Percentiles rank a stretch among this genome's conserved stretches.
phyloP scores from a whole-genome alignment of 2,113 vertebrate species.

The Nerophis lumbriciformis region DNA sequence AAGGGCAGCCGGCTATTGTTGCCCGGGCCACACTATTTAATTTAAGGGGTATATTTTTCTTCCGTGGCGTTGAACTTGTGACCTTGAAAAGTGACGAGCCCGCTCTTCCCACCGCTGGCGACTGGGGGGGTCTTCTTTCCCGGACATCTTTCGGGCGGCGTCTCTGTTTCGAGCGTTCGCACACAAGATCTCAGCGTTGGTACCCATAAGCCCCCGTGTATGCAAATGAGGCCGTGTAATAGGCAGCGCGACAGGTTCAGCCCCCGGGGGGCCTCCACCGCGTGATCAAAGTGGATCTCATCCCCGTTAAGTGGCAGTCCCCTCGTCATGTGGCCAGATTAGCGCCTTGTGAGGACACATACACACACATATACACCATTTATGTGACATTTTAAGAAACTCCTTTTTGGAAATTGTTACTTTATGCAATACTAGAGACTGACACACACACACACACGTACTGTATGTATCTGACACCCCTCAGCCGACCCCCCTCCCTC shows the following conservation, averaged over 20 bases:
- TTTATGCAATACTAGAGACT: slow-evolving; percentile 58
- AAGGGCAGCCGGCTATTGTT: slow-evolving; percentile 27
- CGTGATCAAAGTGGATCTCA: slow-evolving; percentile 76
- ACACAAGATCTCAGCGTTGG: slow-evolving; percentile 49
- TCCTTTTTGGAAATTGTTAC: slow-evolving; percentile 58
- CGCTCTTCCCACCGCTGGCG: slow-evolving; percentile 35
- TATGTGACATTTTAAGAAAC: slow-evolving; percentile 64
- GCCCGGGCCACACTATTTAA: slow-evolving; percentile 21
- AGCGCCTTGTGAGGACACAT: slow-evolving; percentile 46
- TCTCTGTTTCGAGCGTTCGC: slow-evolving; percentile 54
- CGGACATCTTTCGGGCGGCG: slow-evolving; percentile 48
- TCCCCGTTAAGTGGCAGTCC: slow-evolving; percentile 73
- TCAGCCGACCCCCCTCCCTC: slow-evolving; percentile 11
- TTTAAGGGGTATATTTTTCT: slow-evolving; percentile 12
- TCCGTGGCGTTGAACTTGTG: slow-evolving; percentile 38
- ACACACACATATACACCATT: slow-evolving; percentile 51
- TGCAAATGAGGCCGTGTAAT: slow-evolving; percentile 73
- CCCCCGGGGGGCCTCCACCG: slow-evolving; percentile 41
- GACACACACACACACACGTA: no score
- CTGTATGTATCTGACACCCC: background rate
- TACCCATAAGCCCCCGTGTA: slow-evolving; percentile 65
- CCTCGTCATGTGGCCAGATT: slow-evolving; percentile 70
- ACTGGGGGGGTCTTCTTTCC: slow-evolving; percentile 37
- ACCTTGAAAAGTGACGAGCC: slow-evolving; percentile 50
- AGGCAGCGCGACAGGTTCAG: slow-evolving; percentile 65